Evolutionary conservation across 2,888 invertebrate genomes (phyloP).

Genomic region (Cephalotes varians): DNA sequence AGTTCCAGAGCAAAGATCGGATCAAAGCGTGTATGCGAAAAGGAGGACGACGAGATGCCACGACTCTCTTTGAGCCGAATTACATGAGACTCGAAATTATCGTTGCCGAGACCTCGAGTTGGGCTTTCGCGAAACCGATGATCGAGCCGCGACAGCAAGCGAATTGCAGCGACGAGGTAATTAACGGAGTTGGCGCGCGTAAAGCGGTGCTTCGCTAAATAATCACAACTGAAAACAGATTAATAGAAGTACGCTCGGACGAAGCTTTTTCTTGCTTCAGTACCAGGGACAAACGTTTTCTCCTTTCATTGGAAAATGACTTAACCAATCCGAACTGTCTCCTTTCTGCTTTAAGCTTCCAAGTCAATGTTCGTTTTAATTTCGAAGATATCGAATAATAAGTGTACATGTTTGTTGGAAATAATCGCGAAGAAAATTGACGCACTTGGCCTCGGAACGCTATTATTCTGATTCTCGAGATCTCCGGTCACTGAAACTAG

Average conservation of each 20-base stretch:
- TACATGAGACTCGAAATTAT: constrained; percentile 26
- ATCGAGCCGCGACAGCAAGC: neutral
- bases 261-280: neutral
- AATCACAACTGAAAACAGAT: constrained; percentile 1
- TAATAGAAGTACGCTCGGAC: neutral
- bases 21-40: constrained; percentile 20
- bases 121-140: neutral
- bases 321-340: neutral
- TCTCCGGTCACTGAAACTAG: constrained; percentile 33
- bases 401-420: neutral
- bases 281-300: constrained; percentile 6
- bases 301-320: neutral
- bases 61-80: constrained; percentile 24
- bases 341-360: neutral
- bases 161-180: constrained; percentile 22
- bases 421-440: constrained; percentile 31
- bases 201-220: constrained; percentile 9
- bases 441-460: constrained; percentile 14
- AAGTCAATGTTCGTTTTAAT: neutral
- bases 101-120: neutral
- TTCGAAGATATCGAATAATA: neutral
- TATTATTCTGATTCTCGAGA: constrained; percentile 12
- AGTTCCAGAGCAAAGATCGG: constrained; percentile 14
- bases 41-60: constrained; percentile 6
- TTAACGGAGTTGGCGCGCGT: constrained; percentile 1